Evolutionary conservation across 2,888 invertebrate genomes (phyloP).

Genomic region (Macaria notata): DNA sequence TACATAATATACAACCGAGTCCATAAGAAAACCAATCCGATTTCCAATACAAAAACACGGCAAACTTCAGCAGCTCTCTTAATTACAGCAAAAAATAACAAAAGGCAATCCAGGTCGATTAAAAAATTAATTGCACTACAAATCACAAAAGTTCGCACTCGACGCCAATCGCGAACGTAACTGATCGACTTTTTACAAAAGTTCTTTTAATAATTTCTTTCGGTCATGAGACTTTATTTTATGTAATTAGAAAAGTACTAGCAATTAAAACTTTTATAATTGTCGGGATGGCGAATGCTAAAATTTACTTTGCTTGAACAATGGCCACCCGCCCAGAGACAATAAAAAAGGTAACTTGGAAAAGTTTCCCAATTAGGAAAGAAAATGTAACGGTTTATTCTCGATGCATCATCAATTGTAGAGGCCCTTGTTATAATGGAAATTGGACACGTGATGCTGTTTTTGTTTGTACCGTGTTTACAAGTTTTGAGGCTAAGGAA

Average conservation of each 20-base stretch:
- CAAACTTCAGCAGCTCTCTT: neutral
- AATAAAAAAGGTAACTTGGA: constrained; percentile 70
- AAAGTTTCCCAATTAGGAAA: constrained; percentile 74
- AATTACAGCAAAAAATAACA: constrained; percentile 8
- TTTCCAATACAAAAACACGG: neutral
- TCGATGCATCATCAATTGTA: constrained; percentile 51
- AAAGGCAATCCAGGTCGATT: constrained; percentile 12
- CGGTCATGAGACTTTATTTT: constrained; percentile 73
- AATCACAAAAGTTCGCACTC: constrained; percentile 26
- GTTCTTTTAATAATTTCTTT: constrained; percentile 55
- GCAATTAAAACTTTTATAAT: constrained; percentile 82
- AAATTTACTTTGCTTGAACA: constrained; percentile 75
- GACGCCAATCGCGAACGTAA: constrained; percentile 30
- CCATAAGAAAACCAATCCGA: no score
- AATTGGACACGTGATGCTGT: no score
- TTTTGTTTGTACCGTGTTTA: no score
- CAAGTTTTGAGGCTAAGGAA: no score
- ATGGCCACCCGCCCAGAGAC: constrained; percentile 67
- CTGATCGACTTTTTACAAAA: constrained; percentile 36
- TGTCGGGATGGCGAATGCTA: constrained; percentile 70
- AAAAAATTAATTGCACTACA: constrained; percentile 28
- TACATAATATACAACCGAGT: no score
- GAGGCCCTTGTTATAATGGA: neutral
- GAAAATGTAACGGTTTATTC: constrained; percentile 56
- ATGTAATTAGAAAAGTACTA: constrained; percentile 79